Percentiles rank a stretch among this genome's conserved stretches.
Evolutionary conservation across 2,797 vertebrate species (phyloP).

Genomic region (Buceros bicornis): DNA sequence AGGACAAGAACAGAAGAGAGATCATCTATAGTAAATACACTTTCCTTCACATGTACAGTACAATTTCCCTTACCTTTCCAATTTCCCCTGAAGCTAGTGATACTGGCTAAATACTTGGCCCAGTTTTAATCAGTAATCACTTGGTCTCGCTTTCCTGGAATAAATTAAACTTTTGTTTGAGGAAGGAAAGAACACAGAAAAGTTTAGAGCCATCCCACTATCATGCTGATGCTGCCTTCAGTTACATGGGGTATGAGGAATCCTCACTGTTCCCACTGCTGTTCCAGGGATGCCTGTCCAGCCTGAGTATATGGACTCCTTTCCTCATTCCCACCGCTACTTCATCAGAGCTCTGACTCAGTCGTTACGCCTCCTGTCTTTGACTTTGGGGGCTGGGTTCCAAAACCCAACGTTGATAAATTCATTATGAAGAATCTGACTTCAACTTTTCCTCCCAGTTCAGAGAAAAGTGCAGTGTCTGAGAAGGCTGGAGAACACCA

Average conservation of each 20-base stretch:
- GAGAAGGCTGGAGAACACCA: neutral
- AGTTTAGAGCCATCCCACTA: neutral
- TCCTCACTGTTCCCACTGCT: neutral
- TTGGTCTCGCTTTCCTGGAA: neutral
- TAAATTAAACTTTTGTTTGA: neutral
- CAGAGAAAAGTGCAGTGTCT: slow-evolving; percentile 1
- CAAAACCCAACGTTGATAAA: neutral
- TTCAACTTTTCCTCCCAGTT: neutral
- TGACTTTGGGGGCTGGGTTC: neutral
- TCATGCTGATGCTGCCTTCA: neutral
- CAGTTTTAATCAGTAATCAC: neutral
- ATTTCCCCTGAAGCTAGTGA: neutral
- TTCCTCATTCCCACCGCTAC: neutral
- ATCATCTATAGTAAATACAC: neutral
- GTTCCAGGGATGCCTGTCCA: neutral
- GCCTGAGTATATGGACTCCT: neutral
- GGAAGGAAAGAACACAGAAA: neutral
- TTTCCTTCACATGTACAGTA: neutral
- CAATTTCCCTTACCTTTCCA: neutral
- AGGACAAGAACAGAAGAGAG: neutral
- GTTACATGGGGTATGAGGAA: neutral
- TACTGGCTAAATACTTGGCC: neutral
- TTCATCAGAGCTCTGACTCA: neutral
- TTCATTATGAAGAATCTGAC: neutral
- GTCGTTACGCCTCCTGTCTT: neutral